These are phyloP conservation scores for Pasiphila rectangulata DNA, from an alignment of 2,888 invertebrate species.

Conservation along the genomic window DNA sequence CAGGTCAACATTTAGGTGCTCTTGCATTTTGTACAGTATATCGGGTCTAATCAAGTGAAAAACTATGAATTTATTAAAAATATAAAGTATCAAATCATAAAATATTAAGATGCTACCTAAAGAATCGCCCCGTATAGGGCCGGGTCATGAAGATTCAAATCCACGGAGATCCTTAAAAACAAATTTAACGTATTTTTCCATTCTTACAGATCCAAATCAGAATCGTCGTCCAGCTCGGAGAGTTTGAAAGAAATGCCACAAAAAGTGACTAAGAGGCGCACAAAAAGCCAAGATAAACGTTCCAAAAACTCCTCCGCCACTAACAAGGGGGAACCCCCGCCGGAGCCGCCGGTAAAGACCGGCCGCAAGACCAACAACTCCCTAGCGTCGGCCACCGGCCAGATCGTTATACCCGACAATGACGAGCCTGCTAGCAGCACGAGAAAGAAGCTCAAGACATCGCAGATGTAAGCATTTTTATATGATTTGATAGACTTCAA, in stretches of 20 bases:
- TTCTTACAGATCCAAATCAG: conserved; percentile 58
- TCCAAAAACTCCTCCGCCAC: conserved; percentile 63
- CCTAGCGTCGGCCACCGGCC: conserved; percentile 90
- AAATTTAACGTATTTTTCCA: background rate
- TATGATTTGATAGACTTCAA: too few species aligned
- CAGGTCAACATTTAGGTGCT: too few species aligned
- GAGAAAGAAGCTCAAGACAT: conserved; percentile 83
- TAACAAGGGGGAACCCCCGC: conserved; percentile 66
- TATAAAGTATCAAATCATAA: too few species aligned
- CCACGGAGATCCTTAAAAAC: background rate
- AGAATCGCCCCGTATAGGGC: too few species aligned
- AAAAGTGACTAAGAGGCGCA: conserved; percentile 51
- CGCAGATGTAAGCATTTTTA: conserved; percentile 83
- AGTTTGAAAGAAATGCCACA: conserved; percentile 66
- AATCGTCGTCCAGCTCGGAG: conserved; percentile 54
- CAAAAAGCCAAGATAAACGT: conserved; percentile 60
- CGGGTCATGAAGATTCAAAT: too few species aligned
- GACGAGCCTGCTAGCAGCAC: conserved; percentile 70
- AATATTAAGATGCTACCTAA: too few species aligned
- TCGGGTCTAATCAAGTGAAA: too few species aligned
- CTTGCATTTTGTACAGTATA: too few species aligned
- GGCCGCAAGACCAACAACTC: conserved; percentile 94
- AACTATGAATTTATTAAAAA: too few species aligned
- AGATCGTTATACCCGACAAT: conserved; percentile 86
- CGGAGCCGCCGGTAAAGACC: conserved; percentile 65